Percentiles rank a stretch among this genome's conserved stretches.
These are phyloP conservation scores for Lethenteron reissneri DNA, from an alignment of 2,113 vertebrate genomes.

Conservation along the genomic window DNA sequence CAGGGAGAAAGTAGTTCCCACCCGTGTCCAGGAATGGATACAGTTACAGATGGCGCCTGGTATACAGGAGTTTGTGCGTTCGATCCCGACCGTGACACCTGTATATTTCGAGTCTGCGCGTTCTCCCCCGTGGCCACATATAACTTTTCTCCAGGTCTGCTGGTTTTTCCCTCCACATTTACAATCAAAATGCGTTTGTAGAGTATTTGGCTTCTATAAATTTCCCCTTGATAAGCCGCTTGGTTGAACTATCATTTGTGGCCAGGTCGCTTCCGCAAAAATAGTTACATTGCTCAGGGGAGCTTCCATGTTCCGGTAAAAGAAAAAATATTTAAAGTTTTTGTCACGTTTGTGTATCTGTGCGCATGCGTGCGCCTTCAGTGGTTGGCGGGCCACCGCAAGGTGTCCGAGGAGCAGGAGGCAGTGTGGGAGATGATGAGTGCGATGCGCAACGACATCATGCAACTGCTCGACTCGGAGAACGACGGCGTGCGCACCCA, in stretches of 20 bases:
- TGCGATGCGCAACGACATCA: constrained; percentile 58
- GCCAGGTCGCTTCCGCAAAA: background rate
- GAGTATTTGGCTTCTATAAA: too few species aligned
- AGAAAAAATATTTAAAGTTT: background rate
- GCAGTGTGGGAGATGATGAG: constrained; percentile 78
- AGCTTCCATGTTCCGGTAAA: background rate
- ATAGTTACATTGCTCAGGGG: background rate
- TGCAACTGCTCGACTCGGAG: constrained; percentile 58
- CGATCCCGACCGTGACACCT: too few species aligned
- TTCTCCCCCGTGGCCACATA: too few species aligned
- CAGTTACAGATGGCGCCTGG: too few species aligned
- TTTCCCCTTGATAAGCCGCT: background rate
- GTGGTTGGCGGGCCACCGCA: constrained; percentile 59
- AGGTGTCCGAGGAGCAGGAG: constrained; percentile 52
- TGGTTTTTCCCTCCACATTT: too few species aligned
- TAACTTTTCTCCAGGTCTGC: too few species aligned
- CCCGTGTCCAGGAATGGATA: too few species aligned
- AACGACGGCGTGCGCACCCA: constrained; percentile 81
- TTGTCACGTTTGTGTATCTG: background rate
- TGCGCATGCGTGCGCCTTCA: constrained; percentile 13
- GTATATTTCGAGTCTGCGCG: too few species aligned
- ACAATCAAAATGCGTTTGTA: too few species aligned
- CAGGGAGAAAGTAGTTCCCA: too few species aligned
- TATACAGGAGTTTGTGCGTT: too few species aligned
- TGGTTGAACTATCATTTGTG: background rate